Evolutionary conservation across 2,797 vertebrate species (phyloP), one percentile per base, ranked within the genome.

Genomic region (Pteronotus mesoamericanus): DNA sequence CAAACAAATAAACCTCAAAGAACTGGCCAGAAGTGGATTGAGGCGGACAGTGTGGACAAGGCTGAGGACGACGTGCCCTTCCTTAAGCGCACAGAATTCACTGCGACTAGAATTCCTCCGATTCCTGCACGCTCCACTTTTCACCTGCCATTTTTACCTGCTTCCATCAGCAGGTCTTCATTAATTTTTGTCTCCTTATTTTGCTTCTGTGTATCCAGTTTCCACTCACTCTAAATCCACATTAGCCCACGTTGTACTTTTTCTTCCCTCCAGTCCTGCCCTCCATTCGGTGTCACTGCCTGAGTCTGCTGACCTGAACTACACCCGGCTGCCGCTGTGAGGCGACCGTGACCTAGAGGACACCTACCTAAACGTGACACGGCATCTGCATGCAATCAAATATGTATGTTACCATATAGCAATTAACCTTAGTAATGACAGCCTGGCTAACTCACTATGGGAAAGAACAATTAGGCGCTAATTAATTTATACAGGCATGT

Each of bases 231-330:
- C 15, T 87, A 94, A 32, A 57, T 37, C 9, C 18, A 37, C 32
- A 26, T 51, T 69, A 29, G 61, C 68, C 64, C 34, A 39, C 1
- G 0, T 8, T 57, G 15, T 32, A 21, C 37, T 34, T 44, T 57
- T 37, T 32, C 3, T n/a, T n/a, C 10, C 7, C 26, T 32, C 5
- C 2, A 29, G 2, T 24, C 39, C 26, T 55, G 2, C 2, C 24
- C 10, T 48, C 71, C 26, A n/a, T 11, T 42, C 46, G 37, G 10
- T 10, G 0, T 57, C 80, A 80, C 32, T 68, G 39, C 3, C n/a
- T 66, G 21, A 34, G 46, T 68, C 71, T 55, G 34, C 9, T 80
- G 22, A 44, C 79, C 12, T 84, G 72, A 61, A 46, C 72, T n/a
- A 55, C 9, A 87, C 15, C 21, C 68, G 10, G 82, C 2, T 26